Percentiles rank a stretch among this genome's conserved stretches.
phyloP scores from a whole-genome alignment of 92 coral and sea anemone genomes.

The Heliopora coerulea region DNA sequence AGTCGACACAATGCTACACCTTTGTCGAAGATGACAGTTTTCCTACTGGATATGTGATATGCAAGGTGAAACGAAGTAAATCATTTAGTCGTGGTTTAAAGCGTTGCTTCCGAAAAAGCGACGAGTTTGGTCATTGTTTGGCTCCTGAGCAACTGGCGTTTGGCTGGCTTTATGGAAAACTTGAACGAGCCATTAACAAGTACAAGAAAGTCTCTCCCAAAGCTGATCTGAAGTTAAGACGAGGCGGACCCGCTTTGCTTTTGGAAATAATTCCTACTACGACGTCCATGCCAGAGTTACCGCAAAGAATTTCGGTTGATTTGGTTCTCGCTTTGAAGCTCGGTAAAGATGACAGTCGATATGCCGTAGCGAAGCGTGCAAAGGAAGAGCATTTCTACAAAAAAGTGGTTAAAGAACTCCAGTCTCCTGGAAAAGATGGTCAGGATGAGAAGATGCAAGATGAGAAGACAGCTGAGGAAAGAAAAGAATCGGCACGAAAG shows the following conservation, averaged over 20 bases:
- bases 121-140: slow-evolving; percentile 25
- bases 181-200: slow-evolving; percentile 14
- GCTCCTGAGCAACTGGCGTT: slow-evolving; percentile 29
- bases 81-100: neutral
- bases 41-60: slow-evolving; percentile 37
- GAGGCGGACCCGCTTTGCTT: slow-evolving; percentile 32
- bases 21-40: slow-evolving; percentile 16
- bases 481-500: neutral
- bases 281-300: neutral
- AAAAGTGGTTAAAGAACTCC: neutral
- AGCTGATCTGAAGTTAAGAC: slow-evolving; percentile 26
- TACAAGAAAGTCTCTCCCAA: slow-evolving; percentile 5
- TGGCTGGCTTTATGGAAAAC: slow-evolving; percentile 28
- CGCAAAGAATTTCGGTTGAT: slow-evolving; percentile 24
- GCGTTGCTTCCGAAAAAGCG: neutral
- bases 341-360: slow-evolving; percentile 4
- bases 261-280: slow-evolving; percentile 6
- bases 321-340: slow-evolving; percentile 29
- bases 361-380: slow-evolving; percentile 33
- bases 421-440: neutral
- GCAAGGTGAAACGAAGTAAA: slow-evolving; percentile 8
- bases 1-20: slow-evolving; percentile 10
- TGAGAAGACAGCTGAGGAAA: neutral
- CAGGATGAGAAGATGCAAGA: neutral
- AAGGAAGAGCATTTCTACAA: slow-evolving; percentile 8